Evolutionary conservation across 2,888 invertebrate genomes (phyloP).

Genomic region (Lissonota sp.): DNA sequence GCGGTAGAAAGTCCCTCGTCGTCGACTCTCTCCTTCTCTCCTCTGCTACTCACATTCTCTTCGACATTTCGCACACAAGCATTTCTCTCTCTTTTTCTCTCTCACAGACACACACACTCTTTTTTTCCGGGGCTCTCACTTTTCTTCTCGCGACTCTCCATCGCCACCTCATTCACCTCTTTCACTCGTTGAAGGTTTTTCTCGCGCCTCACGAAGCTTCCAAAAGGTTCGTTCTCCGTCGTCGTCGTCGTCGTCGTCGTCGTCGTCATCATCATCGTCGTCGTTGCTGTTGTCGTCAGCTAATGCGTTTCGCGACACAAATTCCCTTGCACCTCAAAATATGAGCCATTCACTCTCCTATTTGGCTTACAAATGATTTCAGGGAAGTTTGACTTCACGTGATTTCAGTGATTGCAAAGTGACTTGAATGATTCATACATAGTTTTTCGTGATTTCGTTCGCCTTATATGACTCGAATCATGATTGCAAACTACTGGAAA

Average conservation of each 20-base stretch:
- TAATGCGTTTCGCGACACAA: slow-evolving; percentile 57
- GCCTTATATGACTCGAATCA: too few species aligned
- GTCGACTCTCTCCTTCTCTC: slow-evolving; percentile 1
- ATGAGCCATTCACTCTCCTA: slow-evolving; percentile 1
- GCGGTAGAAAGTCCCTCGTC: slow-evolving; percentile 30
- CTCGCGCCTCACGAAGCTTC: slow-evolving; percentile 29
- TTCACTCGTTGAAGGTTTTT: slow-evolving; percentile 47
- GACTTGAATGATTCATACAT: too few species aligned
- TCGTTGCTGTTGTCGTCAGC: slow-evolving; percentile 50
- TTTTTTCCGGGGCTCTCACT: slow-evolving; percentile 20
- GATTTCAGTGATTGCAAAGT: too few species aligned
- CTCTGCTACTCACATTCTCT: slow-evolving; percentile 37
- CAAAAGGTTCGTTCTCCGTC: slow-evolving; percentile 47
- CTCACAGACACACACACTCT: slow-evolving; percentile 29
- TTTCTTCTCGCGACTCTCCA: slow-evolving; percentile 51
- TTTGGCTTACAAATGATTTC: too few species aligned
- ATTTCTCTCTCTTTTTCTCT: slow-evolving; percentile 20
- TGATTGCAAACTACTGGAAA: too few species aligned
- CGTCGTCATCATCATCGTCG: slow-evolving; percentile 41
- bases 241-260: slow-evolving; percentile 44
- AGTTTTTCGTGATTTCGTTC: too few species aligned
- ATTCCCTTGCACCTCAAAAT: background rate
- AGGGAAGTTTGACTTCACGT: too few species aligned
- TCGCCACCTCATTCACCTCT: slow-evolving; percentile 63
- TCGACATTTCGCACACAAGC: slow-evolving; percentile 40